phyloP scores from a whole-genome alignment of 2,113 vertebrate genomes.

The Macroglossus sobrinus region DNA sequence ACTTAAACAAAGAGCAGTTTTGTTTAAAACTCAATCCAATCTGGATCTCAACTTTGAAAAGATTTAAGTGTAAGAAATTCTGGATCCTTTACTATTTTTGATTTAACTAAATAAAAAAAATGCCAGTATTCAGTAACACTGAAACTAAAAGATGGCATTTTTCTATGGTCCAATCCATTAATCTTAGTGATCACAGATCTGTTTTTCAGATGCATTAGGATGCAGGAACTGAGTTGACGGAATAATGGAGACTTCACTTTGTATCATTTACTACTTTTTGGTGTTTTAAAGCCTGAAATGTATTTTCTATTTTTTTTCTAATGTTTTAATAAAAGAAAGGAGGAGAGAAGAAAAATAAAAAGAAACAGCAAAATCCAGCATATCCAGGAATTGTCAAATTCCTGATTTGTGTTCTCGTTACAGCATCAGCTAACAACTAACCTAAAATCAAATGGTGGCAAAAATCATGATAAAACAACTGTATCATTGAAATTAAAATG shows the following conservation, averaged over 20 bases:
- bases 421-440: background rate
- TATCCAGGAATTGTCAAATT: background rate
- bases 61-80: background rate
- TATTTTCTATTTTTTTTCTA: background rate
- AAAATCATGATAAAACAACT: background rate
- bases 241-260: background rate
- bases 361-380: background rate
- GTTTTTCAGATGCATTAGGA: fast-evolving
- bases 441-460: background rate
- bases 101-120: background rate
- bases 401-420: too few relatives aligned
- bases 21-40: background rate
- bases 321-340: background rate
- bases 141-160: background rate
- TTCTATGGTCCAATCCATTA: background rate
- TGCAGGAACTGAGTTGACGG: background rate
- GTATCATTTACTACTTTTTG: background rate
- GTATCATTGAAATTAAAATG: background rate
- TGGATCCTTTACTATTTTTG: background rate
- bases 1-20: background rate
- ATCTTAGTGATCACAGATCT: background rate
- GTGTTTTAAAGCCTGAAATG: background rate
- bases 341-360: background rate
- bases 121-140: background rate
- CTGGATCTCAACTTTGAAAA: background rate